Base-by-base conservation (phyloP, 2,113 vertebrate species). In the Plotosus lineatus region DNA sequence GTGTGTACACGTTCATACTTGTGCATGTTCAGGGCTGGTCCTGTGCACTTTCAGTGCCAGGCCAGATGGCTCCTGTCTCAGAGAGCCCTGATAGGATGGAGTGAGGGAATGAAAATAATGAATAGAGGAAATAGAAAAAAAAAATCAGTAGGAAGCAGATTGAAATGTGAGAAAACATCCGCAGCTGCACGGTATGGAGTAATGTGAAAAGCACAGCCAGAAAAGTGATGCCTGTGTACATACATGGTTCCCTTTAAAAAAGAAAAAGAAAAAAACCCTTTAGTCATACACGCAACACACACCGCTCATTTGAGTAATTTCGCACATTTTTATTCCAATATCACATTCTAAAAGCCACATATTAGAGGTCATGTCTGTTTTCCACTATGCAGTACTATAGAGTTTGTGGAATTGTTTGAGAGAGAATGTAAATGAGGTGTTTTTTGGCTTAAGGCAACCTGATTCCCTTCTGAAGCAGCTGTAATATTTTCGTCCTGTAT, bases 61-160 rank as follows among this genome's bases (percentile, higher is more conserved):
- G 88, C 89, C 89, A 91, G 88, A 91, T 91, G 91, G 89, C 89
- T 89, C 66, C 81, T 82, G 86, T 89, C 89, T 85, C 74, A 82
- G 81, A 83, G 83, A 88, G 71, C 56, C 65, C 66, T 76, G 82
- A 85, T 85, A 85, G 82, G 65, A 83, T 79, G 26, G 26, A 75
- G 61, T 36, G 74, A 81, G 78, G 60, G 76, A 82, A 84, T 84
- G 88, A 87, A 86, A 86, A 82, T 78, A 85, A 83, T 72, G 79
- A 69, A 68, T 75, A 60, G 85, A 82, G 84, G 86, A 81, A 77
- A 78, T 74, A 82, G 75, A 86, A 78, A 56, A 40, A 79, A 86
- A 78, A 78, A 87, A 80, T 83, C 86, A 80, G 81, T 83, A 79
- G 50, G 77, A 79, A 79, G 65, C 77, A 79, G 77, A 56, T 79